phyloP scores from a whole-genome alignment of 2,888 invertebrate genomes.

The Zygaena filipendulae region DNA sequence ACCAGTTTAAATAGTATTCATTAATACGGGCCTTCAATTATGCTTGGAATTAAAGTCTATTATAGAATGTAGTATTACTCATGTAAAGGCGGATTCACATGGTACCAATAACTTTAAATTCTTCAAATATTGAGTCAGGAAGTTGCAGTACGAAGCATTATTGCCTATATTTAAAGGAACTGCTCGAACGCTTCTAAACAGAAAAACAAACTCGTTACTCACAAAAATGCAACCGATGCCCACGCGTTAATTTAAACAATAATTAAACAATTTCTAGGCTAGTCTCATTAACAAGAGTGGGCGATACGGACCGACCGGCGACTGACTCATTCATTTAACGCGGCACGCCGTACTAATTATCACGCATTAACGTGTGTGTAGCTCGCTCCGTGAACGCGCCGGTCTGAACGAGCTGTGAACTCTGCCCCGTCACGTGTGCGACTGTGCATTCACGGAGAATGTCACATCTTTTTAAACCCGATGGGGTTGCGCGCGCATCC shows the following conservation, averaged over 20 bases:
- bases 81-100: too few species aligned
- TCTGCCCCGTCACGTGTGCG: slow-evolving; percentile 29
- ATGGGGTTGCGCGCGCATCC: slow-evolving; percentile 61
- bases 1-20: too few species aligned
- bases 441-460: slow-evolving; percentile 34
- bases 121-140: too few species aligned
- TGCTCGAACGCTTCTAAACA: too few species aligned
- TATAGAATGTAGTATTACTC: too few species aligned
- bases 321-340: slow-evolving; percentile 48
- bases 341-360: slow-evolving; percentile 39
- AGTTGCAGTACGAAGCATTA: too few species aligned
- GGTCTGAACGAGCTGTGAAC: slow-evolving; percentile 21
- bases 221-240: too few species aligned
- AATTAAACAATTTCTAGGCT: slow-evolving; percentile 46
- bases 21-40: too few species aligned
- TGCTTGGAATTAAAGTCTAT: too few species aligned
- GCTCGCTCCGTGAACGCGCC: slow-evolving; percentile 19
- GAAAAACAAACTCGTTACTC: too few species aligned
- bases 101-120: too few species aligned
- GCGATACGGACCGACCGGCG: slow-evolving; percentile 30
- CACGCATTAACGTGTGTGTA: slow-evolving; percentile 33
- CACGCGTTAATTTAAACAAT: slow-evolving; percentile 20
- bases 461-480: slow-evolving; percentile 46
- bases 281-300: slow-evolving; percentile 47
- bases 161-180: too few species aligned